phyloP scores from a whole-genome alignment of 1,140 invertebrate genomes.

The Drosophila grimshawi region DNA sequence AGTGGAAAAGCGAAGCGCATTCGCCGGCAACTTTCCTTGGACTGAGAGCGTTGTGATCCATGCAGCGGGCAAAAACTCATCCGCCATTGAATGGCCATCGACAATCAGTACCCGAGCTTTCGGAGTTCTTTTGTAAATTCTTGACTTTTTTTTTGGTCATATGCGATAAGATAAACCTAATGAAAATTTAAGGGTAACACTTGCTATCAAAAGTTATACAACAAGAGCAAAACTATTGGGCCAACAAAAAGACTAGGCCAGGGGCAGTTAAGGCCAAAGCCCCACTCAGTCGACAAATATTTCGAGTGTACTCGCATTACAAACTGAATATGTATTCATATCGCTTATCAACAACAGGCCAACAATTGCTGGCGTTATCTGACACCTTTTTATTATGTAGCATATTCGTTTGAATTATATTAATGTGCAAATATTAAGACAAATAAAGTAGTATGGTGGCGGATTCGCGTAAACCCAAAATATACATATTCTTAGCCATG shows the following conservation, averaged over 20 bases:
- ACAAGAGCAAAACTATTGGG: background rate
- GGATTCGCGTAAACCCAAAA: conserved; percentile 1
- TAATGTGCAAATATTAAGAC: conserved; percentile 17
- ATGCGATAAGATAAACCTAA: conserved; percentile 74
- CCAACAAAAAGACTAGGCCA: conserved; percentile 26
- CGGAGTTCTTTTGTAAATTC: conserved; percentile 8
- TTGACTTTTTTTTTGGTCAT: conserved; percentile 9
- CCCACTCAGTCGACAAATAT: conserved; percentile 2
- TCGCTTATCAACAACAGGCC: conserved; percentile 37
- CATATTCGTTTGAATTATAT: conserved; percentile 11
- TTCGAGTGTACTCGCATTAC: background rate
- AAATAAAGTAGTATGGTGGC: background rate
- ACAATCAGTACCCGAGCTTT: conserved; percentile 6
- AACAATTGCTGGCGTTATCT: conserved; percentile 20
- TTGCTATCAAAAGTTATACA: conserved; percentile 59
- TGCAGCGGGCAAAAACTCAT: conserved; percentile 17
- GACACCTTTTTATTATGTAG: conserved; percentile 16
- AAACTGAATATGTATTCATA: conserved; percentile 12
- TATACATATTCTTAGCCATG: conserved; percentile 31
- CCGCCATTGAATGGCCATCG: conserved; percentile 59
- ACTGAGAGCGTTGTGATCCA: conserved; percentile 46
- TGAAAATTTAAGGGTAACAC: conserved; percentile 77
- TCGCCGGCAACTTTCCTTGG: conserved; percentile 60
- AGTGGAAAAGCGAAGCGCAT: conserved; percentile 41
- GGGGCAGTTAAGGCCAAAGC: conserved; percentile 20